A percentile compares a stretch with the other conserved stretches of the same genome.
These are phyloP conservation scores for Perizoma affinitatum DNA, from an alignment of 2,888 invertebrate species.

Conservation along the genomic window DNA sequence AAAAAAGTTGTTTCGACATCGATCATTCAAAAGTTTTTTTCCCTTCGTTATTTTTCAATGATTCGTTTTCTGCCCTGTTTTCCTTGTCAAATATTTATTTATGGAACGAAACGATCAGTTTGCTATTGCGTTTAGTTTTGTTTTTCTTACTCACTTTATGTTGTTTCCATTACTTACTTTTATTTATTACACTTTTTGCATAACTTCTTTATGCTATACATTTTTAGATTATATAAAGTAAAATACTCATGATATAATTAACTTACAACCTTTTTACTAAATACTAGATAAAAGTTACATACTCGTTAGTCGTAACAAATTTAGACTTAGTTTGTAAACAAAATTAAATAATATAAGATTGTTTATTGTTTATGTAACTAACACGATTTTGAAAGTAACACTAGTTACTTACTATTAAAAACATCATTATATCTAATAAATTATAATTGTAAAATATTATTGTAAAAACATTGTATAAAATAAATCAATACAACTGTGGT, in stretches of 20 bases:
- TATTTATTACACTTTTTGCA: constrained; percentile 9
- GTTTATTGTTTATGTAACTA: too few species aligned
- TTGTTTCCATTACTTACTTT: constrained; percentile 34
- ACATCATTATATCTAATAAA: too few species aligned
- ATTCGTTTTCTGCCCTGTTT: constrained; percentile 49
- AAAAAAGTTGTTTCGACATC: constrained; percentile 45
- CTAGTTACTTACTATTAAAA: too few species aligned
- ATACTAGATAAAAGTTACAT: not conserved
- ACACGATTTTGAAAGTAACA: too few species aligned
- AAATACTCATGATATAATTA: not conserved
- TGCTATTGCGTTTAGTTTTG: constrained; percentile 31
- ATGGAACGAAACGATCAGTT: constrained; percentile 46
- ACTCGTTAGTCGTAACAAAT: not conserved
- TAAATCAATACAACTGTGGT: constrained; percentile 96
- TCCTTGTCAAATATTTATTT: constrained; percentile 56
- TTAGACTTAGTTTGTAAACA: not conserved
- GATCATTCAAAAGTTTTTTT: constrained; percentile 34
- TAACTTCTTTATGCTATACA: constrained; percentile 7
- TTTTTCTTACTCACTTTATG: constrained; percentile 32
- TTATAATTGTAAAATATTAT: too few species aligned
- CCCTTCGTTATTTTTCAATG: constrained; percentile 48
- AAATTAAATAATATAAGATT: constrained; percentile 21
- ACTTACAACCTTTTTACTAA: not conserved
- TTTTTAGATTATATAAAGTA: constrained; percentile 1
- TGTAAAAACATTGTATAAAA: too few species aligned